Evolutionary conservation across 2,888 invertebrate species (phyloP), one percentile per base, ranked within the genome.

Genomic region (Carpatolechia fugitivella): DNA sequence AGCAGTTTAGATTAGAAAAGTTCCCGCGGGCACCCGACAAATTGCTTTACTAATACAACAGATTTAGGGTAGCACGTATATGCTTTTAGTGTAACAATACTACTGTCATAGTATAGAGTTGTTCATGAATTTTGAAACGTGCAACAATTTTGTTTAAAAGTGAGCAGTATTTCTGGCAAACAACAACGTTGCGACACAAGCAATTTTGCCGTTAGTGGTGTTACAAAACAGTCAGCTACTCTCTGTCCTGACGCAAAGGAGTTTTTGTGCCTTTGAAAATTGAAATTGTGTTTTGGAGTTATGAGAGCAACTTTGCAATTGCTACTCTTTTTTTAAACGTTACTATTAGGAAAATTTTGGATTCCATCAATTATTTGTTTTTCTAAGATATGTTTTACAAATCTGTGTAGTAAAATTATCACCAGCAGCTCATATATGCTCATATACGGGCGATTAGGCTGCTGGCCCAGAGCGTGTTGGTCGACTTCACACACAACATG

Each of bases 1-100:
- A 82, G 74, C 81, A 84, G 82, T 86, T 87, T 87, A 86, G 86
- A 88, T 88, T 84, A 87, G 87, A 88, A 88, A 88, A 88, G 87
- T 88, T 88, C 72, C 73, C 70, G 72, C 70, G 72, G 68, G 69
- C 75, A 68, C 67, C 60, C 76, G 78, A 85, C 84, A 87, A 87
- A 88, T 87, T 85, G 85, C 84, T 86, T 83, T 76, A 80, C 82
- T 87, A 85, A 86, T 84, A 85, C 83, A 84, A 85, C 85, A 85
- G 78, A 85, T 85, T 84, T 81, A 74, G 68, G 48, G 40, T 30
- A 6, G 14, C 13, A n/a, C 48, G 14, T 29, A 8, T 7, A n/a
- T 5, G 5, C 48, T n/a, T n/a, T n/a, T 48, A 56, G 58, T 60
- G 59, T 54, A 29, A 14, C 7, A n/a, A n/a, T 16, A 16, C 48